Base-by-base conservation (phyloP, 2,113 vertebrate species). In the human region DNA sequence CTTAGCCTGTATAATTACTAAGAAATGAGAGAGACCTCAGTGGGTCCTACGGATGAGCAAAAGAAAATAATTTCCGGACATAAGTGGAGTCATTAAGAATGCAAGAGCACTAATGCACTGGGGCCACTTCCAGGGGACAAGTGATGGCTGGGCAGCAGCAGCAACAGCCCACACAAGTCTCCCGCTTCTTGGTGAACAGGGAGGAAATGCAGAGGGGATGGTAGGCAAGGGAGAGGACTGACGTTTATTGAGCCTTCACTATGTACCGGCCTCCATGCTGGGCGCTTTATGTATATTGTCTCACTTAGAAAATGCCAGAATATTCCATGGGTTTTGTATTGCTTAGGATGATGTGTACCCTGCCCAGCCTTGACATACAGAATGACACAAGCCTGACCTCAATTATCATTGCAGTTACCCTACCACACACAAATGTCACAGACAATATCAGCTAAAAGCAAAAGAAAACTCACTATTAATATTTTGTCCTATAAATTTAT, bases 1-100 rank as follows among this genome's bases (percentile, higher is more conserved):
- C 87, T 96, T 90, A 70, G 70, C 68, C 97, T 92, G 64, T 68
- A 57, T 94, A 92, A 97, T 97, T 95, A 96, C n/a, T 78, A 92
- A 96, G 94, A 93, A 94, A 89, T 11, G 17, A 85, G 91, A 85
- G 64, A 55, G 52, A 82, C 89, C n/a, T 96, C n/a, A 6, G 45
- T 94, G 57, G n/a, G 72, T 79, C 72, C 59, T 68, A n/a, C 8
- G 1, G 45, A 76, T 80, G 64, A 97, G 87, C 86, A 84, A 91
- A 90, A 96, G 35, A 40, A 93, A 95, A 66, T 81, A 13, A 96
- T 96, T 97, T 96, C 94, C 0, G 3, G 83, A 50, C 12, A 5
- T 68, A 88, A 93, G 73, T 10, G 38, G 79, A 72, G 9, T 96
- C 57, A 93, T 90, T 90, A 97, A 84, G 87, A 93, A 96, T 68